Conservation (phyloP, 2,797 vertebrate species). For the Hephaestus fuliginosus region DNA sequence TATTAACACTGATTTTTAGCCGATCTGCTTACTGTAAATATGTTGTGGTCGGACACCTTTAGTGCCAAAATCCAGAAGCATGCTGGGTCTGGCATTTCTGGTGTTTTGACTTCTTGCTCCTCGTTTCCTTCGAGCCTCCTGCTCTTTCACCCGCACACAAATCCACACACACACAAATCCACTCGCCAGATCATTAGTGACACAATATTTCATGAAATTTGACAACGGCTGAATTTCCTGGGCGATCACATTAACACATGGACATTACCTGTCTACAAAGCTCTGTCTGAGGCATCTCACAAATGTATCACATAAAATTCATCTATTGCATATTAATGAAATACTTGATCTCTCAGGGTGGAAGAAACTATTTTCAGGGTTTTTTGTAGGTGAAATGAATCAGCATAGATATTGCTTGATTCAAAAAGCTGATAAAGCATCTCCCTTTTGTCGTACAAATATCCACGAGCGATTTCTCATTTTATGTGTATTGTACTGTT, state of each 20-base stretch:
- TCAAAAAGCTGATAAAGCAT: constrained; percentile 31
- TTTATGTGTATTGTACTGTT: constrained; percentile 18
- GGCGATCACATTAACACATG: constrained; percentile 49
- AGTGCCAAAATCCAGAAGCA: constrained; percentile 35
- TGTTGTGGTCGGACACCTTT: constrained; percentile 26
- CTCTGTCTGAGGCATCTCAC: constrained; percentile 20
- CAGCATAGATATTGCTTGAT: constrained; percentile 47
- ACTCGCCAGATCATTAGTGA: constrained; percentile 21
- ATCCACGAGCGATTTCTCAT: not conserved
- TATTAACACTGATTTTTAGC: constrained; percentile 33
- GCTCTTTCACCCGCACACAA: constrained; percentile 17
- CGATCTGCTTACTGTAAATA: constrained; percentile 59
- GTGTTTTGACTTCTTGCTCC: constrained; percentile 55
- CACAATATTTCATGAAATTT: constrained; percentile 47
- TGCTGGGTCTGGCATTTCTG: constrained; percentile 53
- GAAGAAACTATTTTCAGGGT: constrained; percentile 4
- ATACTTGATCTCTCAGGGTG: constrained; percentile 22
- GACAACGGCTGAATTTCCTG: constrained; percentile 36
- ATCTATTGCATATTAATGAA: constrained; percentile 34
- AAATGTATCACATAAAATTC: constrained; percentile 16
- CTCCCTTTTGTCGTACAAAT: constrained; percentile 15
- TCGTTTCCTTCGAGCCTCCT: constrained; percentile 45
- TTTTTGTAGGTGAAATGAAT: constrained; percentile 37
- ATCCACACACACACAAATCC: not conserved
- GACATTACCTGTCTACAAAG: constrained; percentile 48